Base-by-base conservation (phyloP, 1,140 invertebrate species). In the Druon quercuslanigerum region DNA sequence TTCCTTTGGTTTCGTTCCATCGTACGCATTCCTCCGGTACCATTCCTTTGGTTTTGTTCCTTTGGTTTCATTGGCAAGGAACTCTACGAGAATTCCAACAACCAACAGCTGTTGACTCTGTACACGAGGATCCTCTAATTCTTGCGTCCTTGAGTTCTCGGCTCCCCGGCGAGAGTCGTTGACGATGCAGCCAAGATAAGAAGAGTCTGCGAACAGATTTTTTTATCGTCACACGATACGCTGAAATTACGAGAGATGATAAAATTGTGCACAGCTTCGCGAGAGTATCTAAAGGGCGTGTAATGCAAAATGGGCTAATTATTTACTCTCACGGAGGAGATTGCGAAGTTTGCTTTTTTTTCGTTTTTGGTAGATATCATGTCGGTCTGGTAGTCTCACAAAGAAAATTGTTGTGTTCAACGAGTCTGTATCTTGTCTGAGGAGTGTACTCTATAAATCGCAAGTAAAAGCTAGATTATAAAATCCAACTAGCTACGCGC, bases 271-370 rank as follows among this genome's bases (percentile, higher is more conserved):
- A 66, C 60, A 66, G 40, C 60, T 66, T 66, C 33, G 25, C 60
- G 12, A n/a, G 20, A 66, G 60, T 33, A 66, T 66, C 60, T 66
- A 66, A 66, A 66, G 60, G 60, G 60, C 60, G 60, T 66, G 60
- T 66, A 66, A 66, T 66, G 60, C 33, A 66, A 66, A 66, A 66
- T 66, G 60, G 60, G 60, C 60, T 66, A 66, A 66, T 66, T 66
- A 66, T 66, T 66, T 66, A 66, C 60, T 66, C 25, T n/a, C 60
- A 66, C 25, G 40, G 14, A 66, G 60, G 25, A 66, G 60, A 25
- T n/a, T 66, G 25, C n/a, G n/a, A 25, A 60, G 17, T 60, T 20
- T 13, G 33, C 3, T 57, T 8, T 57, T 20, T 13, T 66, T 20
- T 66, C 25, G 25, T 66, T 25, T 33, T 20, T 40, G 33, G 33